Evolutionary conservation across 2,113 vertebrate species (phyloP), one percentile per base, ranked within the genome.

Genomic region (Zootoca vivipara): DNA sequence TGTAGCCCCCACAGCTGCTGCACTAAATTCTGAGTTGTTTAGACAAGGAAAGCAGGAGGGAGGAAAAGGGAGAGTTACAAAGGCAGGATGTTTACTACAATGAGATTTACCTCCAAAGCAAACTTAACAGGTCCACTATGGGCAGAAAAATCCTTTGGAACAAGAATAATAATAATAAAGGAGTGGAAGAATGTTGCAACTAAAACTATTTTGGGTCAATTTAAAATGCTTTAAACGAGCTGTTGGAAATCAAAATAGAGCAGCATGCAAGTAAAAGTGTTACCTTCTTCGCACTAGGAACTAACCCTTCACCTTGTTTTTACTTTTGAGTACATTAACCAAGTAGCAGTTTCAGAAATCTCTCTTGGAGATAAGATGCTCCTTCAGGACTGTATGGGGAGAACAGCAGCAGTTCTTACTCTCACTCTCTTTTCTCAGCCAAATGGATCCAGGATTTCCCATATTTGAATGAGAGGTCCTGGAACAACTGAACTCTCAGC

Each of bases 31-130:
- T 81, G 84, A 85, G 7, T 12, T 22, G 89, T 81, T 87, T 82
- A 35, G 79, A 87, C 78, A 89, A 70, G 64, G 89, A 92, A 2
- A 92, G 90, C 5, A 67, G 40, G 3, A 82, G 64, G 67, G 88
- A 56, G 46, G 86, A 83, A 84, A 92, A n/a, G 72, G 56, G 35
- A 30, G 0, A 42, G 88, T 81, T 81, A 87, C 82, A 7, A 0
- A 92, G 85, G 78, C 56, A 88, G 90, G 85, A 90, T 90, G 89
- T 82, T 78, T 87, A 93, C 91, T 92, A 93, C 87, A 87, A 75
- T 0, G 7, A 87, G 85, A 92, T 91, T 93, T 92, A 92, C 87
- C 87, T 77, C 70, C 81, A 83, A 91, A 62, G 86, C 90, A 92
- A 67, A 22, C 69, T 46, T 22, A 6, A 33, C 7, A 22, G 56